These are phyloP conservation scores for Zosterops japonicus DNA, from an alignment of 2,113 vertebrate genomes.

Conservation along the genomic window DNA sequence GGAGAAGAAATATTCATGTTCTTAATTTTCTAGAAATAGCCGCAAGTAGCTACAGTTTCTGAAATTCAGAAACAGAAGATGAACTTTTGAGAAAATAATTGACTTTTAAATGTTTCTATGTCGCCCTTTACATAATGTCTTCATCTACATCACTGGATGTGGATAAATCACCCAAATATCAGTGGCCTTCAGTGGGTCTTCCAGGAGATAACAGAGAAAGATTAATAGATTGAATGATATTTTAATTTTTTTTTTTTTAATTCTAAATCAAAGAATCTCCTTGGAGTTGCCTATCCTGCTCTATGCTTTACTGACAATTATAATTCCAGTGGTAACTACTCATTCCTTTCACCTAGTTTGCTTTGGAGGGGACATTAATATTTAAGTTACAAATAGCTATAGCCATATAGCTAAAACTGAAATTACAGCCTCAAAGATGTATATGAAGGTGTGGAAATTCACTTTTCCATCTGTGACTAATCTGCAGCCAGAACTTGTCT, in stretches of 20 bases:
- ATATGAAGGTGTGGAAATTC: not conserved
- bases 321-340: constrained; percentile 14
- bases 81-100: not conserved
- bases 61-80: not conserved
- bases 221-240: not conserved
- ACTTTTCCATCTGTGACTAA: not conserved
- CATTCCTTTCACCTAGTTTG: constrained; percentile 25
- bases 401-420: constrained; percentile 2
- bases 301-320: not conserved
- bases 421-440: not conserved
- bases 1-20: not conserved
- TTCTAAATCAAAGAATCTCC: not conserved
- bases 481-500: not conserved
- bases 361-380: constrained; percentile 11
- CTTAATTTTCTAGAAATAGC: not conserved
- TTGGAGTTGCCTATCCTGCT: not conserved
- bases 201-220: not conserved
- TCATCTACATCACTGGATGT: not conserved
- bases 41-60: not conserved
- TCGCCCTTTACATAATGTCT: not conserved
- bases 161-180: not conserved
- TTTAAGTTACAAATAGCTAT: not conserved
- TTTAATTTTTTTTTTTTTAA: not conserved
- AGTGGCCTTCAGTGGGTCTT: not conserved
- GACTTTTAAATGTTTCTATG: not conserved